Conservation (phyloP, 2,113 vertebrate genomes). For the Phaetusa simplex region DNA sequence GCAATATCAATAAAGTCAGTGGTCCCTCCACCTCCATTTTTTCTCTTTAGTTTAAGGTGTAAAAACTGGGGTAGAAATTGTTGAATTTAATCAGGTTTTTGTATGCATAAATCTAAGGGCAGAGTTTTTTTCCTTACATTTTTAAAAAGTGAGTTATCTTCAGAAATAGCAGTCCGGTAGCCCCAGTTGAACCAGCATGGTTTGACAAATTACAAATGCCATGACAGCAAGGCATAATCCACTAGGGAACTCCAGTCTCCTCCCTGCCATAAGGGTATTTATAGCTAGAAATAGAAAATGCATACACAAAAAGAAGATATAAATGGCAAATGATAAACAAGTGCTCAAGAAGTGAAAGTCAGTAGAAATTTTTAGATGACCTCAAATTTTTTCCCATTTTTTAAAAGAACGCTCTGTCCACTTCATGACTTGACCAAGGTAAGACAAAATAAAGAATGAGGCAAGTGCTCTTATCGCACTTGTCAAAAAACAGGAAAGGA, state of each 20-base stretch:
- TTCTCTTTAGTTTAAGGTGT: not conserved
- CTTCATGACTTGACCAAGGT: slow-evolving; percentile 19
- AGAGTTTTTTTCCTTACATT: not conserved
- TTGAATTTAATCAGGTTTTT: not conserved
- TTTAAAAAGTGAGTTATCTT: not conserved
- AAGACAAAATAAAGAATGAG: slow-evolving; percentile 14
- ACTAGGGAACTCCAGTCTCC: not conserved
- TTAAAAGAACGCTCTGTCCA: slow-evolving; percentile 15
- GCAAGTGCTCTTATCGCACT: not conserved
- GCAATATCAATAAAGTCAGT: not conserved
- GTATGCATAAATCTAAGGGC: not conserved
- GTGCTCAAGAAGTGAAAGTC: not conserved
- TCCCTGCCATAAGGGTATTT: slow-evolving; percentile 20
- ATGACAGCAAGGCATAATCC: not conserved
- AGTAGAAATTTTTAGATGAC: slow-evolving; percentile 46
- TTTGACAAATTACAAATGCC: slow-evolving; percentile 39
- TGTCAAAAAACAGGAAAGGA: slow-evolving; percentile 7
- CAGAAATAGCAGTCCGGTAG: not conserved
- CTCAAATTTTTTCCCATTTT: slow-evolving; percentile 25
- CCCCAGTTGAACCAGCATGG: not conserved
- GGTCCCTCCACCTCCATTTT: not conserved
- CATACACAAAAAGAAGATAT: slow-evolving; percentile 22
- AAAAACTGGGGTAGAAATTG: not conserved
- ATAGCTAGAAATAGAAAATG: slow-evolving; percentile 29
- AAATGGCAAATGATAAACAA: slow-evolving; percentile 55